phyloP scores from a whole-genome alignment of 2,797 vertebrate species.

The Chrysocyon brachyurus region DNA sequence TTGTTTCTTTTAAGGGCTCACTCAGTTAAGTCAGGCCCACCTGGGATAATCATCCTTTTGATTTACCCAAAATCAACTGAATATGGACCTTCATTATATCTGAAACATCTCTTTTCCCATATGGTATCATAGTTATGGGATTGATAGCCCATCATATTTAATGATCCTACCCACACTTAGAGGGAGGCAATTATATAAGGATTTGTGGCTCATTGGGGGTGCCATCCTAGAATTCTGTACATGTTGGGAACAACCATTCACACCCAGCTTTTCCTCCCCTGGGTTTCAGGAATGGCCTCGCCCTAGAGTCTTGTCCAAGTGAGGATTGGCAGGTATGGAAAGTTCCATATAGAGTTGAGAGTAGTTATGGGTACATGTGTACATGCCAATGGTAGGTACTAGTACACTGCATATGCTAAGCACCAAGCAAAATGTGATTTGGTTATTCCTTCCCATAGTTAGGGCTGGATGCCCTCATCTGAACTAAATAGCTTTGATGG shows the following conservation, averaged over 20 bases:
- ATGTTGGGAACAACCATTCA: background rate
- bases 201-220: background rate
- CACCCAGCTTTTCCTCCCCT: background rate
- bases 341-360: background rate
- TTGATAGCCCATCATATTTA: constrained; percentile 22
- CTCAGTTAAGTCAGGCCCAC: constrained; percentile 5
- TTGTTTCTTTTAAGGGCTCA: constrained; percentile 58
- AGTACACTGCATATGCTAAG: background rate
- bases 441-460: background rate
- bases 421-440: constrained; percentile 10
- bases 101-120: constrained; percentile 5
- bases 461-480: background rate
- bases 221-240: constrained; percentile 20
- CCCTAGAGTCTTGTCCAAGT: background rate
- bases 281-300: constrained; percentile 30
- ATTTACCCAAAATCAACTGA: constrained; percentile 31
- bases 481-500: background rate
- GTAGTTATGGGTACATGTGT: background rate
- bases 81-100: constrained; percentile 35
- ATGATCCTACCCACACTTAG: background rate
- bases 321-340: background rate
- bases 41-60: constrained; percentile 21
- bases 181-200: background rate
- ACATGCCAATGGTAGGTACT: background rate
- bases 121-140: background rate